Conservation (phyloP, 2,113 vertebrate species). For the Genyomyrus donnyi region DNA sequence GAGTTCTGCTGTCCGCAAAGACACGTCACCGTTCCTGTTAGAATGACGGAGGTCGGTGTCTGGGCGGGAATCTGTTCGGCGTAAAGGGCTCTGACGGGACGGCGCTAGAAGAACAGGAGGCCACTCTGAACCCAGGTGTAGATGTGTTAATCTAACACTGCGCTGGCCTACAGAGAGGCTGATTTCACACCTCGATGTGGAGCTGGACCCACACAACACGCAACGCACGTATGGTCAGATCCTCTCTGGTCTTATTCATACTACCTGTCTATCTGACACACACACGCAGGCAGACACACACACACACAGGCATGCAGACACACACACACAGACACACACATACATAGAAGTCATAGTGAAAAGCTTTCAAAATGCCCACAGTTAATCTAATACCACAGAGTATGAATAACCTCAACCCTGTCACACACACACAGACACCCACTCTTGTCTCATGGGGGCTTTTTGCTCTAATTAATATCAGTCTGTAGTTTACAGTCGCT, state of each 20-base stretch:
- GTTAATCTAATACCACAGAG: neutral
- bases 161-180: slow-evolving; percentile 30
- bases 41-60: neutral
- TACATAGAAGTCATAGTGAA: neutral
- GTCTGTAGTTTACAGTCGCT: neutral
- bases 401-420: neutral
- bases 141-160: slow-evolving; percentile 44
- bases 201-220: neutral
- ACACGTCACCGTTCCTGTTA: neutral
- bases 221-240: neutral
- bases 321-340: neutral
- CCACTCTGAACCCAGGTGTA: neutral
- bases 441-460: neutral
- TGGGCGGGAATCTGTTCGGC: slow-evolving; percentile 50
- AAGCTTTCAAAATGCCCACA: neutral
- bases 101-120: slow-evolving; percentile 42
- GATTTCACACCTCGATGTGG: neutral
- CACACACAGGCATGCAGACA: neutral
- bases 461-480: neutral
- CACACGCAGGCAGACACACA: neutral
- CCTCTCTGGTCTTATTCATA: slow-evolving; percentile 11
- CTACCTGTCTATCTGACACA: neutral
- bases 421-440: neutral
- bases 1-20: neutral
- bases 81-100: slow-evolving; percentile 33